Evolutionary conservation across 2,113 vertebrate genomes (phyloP), one percentile per base, ranked within the genome.

Genomic region (Etia nguti): DNA sequence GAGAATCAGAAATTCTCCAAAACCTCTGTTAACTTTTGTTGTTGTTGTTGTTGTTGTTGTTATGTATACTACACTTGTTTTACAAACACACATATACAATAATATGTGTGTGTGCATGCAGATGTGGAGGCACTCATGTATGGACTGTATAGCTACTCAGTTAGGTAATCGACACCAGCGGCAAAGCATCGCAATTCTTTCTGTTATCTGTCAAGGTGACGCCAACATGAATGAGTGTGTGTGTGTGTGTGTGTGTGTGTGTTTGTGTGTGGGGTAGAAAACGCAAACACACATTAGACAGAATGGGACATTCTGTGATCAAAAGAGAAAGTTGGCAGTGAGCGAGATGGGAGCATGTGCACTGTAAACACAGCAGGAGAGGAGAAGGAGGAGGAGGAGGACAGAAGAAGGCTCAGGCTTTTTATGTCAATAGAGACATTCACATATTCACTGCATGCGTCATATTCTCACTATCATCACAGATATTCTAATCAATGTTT

Each of bases 271-370:
- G 20, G 26, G n/a, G 22, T 2, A n/a, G 62, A 68, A 46, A 81
- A 20, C 3, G 1, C 52, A 80, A 68, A 81, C 79, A 81, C 15
- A 84, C 81, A 89, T 50, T 41, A 84, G 31, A 83, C 16, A 56
- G 62, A 56, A 83, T 26, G 80, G 55, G 80, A 85, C 68, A 46
- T 43, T 73, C 70, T 48, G 9, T 48, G 85, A 91, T 93, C 86
- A 90, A 85, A 92, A 80, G 41, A 46, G 22, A 60, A 43, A 55
- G 16, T 26, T 81, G 65, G 65, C 38, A 73, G 38, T 73, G 65
- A 73, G 22, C 12, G 81, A 59, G 41, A 36, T 77, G 36, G 54
- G 52, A 84, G 52, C 31, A 38, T 26, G 52, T 77, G 36, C 13
- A 41, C 34, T 43, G 65, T 10, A 36, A 84, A 22, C 38, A 59